Evolutionary conservation across 2,113 vertebrate genomes (phyloP).

Genomic region (Dromiciops gliroides): DNA sequence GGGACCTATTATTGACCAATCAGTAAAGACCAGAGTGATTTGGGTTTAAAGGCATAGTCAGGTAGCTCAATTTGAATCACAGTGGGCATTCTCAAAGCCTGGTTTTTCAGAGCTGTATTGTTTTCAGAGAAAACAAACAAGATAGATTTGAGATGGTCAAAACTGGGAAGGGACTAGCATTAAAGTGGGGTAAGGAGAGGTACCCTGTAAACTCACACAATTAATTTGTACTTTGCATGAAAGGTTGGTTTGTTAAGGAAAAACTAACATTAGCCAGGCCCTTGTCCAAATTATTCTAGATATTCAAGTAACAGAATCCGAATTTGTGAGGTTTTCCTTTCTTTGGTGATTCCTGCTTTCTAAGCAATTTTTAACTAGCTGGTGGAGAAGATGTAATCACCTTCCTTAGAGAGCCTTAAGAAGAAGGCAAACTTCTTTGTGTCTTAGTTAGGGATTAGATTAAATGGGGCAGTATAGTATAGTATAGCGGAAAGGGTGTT

Average conservation of each 20-base stretch:
- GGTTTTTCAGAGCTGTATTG: too few species aligned
- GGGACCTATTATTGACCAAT: too few species aligned
- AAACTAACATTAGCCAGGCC: background rate
- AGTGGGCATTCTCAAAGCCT: too few species aligned
- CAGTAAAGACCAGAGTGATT: too few species aligned
- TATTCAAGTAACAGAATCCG: background rate
- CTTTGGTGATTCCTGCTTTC: conserved; percentile 50
- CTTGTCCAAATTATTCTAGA: background rate
- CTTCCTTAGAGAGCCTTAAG: conserved; percentile 46
- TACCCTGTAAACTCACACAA: background rate
- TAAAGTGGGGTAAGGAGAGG: background rate
- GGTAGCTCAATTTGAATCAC: too few species aligned
- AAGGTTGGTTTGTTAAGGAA: background rate
- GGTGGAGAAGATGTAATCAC: conserved; percentile 68
- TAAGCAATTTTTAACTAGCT: conserved; percentile 57
- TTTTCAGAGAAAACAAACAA: too few species aligned
- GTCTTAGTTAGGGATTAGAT: background rate
- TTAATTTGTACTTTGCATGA: background rate
- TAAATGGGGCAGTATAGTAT: background rate
- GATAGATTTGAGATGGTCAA: background rate
- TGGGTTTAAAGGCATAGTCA: too few species aligned
- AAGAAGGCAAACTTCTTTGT: conserved; percentile 23
- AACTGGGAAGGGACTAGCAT: background rate
- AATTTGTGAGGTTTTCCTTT: conserved; percentile 51
- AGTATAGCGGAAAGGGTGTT: background rate